Conservation (phyloP, 2,888 invertebrate species). For the Ischnura elegans region DNA sequence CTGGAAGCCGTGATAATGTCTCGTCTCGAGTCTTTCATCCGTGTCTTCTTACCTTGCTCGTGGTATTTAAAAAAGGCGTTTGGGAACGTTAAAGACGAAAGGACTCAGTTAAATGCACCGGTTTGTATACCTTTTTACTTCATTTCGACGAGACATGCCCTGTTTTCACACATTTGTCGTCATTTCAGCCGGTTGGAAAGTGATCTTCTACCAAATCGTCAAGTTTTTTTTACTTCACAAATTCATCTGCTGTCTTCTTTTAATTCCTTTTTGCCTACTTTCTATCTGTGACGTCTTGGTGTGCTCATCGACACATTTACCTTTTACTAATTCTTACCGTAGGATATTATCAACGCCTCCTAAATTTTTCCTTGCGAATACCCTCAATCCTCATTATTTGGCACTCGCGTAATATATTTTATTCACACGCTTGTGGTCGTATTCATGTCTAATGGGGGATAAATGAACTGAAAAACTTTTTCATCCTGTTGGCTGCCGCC, state of each 20-base stretch:
- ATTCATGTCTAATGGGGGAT: neutral
- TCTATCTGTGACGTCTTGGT: neutral
- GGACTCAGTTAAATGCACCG: neutral
- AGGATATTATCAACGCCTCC: too few relatives aligned
- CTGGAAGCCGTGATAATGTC: neutral
- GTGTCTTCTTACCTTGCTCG: neutral
- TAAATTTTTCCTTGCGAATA: neutral
- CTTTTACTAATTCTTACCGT: too few relatives aligned
- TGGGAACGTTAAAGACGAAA: neutral
- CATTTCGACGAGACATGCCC: neutral
- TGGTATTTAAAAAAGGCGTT: neutral
- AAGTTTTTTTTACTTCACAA: neutral
- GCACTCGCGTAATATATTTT: neutral
- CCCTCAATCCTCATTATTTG: neutral
- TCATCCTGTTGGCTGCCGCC: neutral
- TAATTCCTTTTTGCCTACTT: neutral
- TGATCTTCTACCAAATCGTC: neutral
- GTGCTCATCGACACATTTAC: too few relatives aligned
- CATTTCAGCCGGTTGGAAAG: neutral
- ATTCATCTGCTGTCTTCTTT: neutral
- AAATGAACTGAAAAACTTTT: neutral
- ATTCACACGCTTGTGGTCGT: neutral
- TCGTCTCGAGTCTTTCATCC: neutral
- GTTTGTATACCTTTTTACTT: neutral
- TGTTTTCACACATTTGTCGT: neutral